These are phyloP conservation scores for Lasioglossum morio DNA, from an alignment of 2,888 invertebrate species.

Conservation along the genomic window DNA sequence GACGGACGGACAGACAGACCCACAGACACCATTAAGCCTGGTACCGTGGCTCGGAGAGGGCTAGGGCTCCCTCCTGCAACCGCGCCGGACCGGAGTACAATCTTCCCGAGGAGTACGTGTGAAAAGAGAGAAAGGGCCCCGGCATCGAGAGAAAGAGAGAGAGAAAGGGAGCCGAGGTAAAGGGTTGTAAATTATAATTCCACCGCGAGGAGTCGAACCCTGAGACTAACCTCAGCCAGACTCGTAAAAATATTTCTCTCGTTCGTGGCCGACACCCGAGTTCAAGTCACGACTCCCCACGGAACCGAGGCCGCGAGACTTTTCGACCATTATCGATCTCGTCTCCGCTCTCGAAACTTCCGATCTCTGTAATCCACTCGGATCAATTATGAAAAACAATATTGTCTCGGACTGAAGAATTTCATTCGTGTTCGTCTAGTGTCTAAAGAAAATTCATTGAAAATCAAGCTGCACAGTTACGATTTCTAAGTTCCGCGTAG, in stretches of 20 bases:
- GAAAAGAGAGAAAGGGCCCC: conserved; percentile 50
- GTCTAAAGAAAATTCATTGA: too few species aligned
- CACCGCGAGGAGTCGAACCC: conserved; percentile 82
- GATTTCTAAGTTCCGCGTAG: background rate
- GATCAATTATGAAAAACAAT: background rate
- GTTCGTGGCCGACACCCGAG: conserved; percentile 59
- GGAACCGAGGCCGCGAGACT: conserved; percentile 53
- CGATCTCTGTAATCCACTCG: background rate
- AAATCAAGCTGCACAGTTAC: background rate
- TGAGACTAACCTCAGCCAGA: conserved; percentile 81
- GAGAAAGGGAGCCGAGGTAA: conserved; percentile 72
- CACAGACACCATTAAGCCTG: conserved; percentile 75
- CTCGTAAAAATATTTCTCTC: conserved; percentile 81
- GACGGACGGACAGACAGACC: conserved; percentile 59
- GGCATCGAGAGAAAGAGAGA: conserved; percentile 56
- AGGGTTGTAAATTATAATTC: conserved; percentile 83
- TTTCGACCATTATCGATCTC: conserved; percentile 44
- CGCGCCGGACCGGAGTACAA: conserved; percentile 65
- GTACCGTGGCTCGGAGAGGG: conserved; percentile 57
- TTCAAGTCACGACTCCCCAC: conserved; percentile 65
- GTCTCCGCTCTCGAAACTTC: conserved; percentile 22
- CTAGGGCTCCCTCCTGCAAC: conserved; percentile 51
- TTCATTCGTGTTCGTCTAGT: too few species aligned
- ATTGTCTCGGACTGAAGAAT: too few species aligned
- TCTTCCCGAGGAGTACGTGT: conserved; percentile 78